These are phyloP conservation scores for Podabrus alpinus DNA, from an alignment of 2,888 invertebrate species.

Conservation along the genomic window DNA sequence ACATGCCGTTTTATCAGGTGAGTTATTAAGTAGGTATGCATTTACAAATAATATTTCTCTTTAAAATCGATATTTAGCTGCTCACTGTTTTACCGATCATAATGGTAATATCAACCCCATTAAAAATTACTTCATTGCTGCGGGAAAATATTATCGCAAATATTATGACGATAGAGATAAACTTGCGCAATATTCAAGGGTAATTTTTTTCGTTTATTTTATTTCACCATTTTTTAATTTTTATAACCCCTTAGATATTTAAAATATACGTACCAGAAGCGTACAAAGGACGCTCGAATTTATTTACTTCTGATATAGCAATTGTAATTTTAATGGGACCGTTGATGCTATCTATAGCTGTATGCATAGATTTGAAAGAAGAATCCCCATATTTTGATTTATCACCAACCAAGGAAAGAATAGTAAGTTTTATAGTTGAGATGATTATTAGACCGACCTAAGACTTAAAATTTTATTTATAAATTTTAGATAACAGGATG, in stretches of 20 bases:
- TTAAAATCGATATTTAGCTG: constrained; percentile 39
- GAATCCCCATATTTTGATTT: constrained; percentile 18
- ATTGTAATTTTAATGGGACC: constrained; percentile 41
- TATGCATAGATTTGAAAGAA: constrained; percentile 46
- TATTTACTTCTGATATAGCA: constrained; percentile 48
- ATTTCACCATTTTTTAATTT: constrained; percentile 30
- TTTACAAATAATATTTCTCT: neutral
- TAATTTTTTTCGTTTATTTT: constrained; percentile 9
- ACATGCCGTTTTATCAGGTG: constrained; percentile 45
- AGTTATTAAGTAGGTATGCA: neutral
- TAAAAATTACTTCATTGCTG: constrained; percentile 36
- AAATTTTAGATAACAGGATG: neutral
- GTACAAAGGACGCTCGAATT: constrained; percentile 39
- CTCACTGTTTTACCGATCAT: constrained; percentile 44
- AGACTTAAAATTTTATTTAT: neutral
- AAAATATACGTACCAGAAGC: constrained; percentile 33
- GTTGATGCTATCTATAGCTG: constrained; percentile 46
- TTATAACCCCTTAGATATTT: constrained; percentile 31
- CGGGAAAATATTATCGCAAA: constrained; percentile 45
- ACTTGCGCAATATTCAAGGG: constrained; percentile 5
- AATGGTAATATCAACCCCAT: constrained; percentile 20
- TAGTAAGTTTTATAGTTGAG: constrained; percentile 34
- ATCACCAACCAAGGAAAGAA: constrained; percentile 28
- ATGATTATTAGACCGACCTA: neutral
- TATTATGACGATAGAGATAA: constrained; percentile 40